These are phyloP conservation scores for Isotomurus palustris DNA, from an alignment of 2,888 invertebrate genomes.

Conservation along the genomic window DNA sequence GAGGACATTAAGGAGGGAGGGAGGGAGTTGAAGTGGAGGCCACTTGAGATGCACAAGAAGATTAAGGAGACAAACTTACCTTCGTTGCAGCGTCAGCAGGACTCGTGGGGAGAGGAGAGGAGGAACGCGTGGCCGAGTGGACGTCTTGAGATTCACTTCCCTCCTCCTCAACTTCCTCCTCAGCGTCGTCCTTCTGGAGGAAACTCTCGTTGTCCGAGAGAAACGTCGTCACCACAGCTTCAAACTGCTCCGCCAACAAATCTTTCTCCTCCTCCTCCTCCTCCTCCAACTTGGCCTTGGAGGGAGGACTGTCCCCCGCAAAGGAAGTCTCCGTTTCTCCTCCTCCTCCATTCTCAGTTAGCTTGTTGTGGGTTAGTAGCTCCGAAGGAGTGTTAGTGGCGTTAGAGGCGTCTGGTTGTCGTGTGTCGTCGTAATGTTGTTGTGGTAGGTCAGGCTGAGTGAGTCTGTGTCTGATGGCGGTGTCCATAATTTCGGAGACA, in stretches of 20 bases:
- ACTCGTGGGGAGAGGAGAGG: too few species aligned
- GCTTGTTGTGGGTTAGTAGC: background rate
- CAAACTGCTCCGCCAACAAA: slow-evolving; percentile 25
- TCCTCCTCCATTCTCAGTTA: background rate
- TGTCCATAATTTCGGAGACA: slow-evolving; percentile 26
- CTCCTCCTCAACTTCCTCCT: background rate
- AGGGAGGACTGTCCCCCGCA: slow-evolving; percentile 8
- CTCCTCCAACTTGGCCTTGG: too few species aligned
- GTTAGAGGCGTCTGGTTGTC: too few species aligned
- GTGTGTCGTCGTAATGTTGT: background rate
- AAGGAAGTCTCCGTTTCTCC: slow-evolving; percentile 8
- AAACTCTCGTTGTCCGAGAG: slow-evolving; percentile 26
- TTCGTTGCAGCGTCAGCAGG: too few species aligned
- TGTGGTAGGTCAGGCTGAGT: background rate
- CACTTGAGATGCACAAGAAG: slow-evolving; percentile 5
- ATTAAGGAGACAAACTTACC: too few species aligned
- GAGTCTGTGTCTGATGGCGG: slow-evolving; percentile 14
- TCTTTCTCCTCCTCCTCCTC: slow-evolving; percentile 7
- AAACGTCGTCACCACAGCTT: slow-evolving; percentile 34
- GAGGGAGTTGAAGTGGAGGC: slow-evolving; percentile 19
- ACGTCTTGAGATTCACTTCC: background rate
- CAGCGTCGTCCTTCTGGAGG: background rate
- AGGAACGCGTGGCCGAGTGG: too few species aligned
- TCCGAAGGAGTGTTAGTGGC: slow-evolving; percentile 9
- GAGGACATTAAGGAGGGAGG: too few species aligned